Percentiles rank a stretch among this genome's conserved stretches.
phyloP scores from a whole-genome alignment of 2,797 vertebrate species.

The Psittacula echo region DNA sequence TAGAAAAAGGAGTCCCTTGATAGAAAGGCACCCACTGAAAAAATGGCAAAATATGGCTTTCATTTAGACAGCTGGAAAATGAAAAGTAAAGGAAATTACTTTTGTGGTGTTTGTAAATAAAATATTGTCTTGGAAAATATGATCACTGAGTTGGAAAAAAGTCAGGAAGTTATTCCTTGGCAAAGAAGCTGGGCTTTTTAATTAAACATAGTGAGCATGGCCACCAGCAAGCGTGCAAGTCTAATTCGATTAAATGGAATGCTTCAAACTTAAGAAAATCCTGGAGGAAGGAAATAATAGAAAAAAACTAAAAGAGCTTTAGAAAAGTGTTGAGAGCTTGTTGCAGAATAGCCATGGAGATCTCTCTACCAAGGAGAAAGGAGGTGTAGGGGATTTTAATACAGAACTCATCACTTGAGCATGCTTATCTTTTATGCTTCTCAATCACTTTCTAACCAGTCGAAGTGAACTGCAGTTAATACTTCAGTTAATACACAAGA shows the following conservation, averaged over 20 bases:
- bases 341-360: neutral
- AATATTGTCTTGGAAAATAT: neutral
- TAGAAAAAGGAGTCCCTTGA: neutral
- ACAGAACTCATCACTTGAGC: neutral
- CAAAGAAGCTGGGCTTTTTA: neutral
- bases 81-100: constrained; percentile 5
- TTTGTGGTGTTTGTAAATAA: constrained; percentile 12
- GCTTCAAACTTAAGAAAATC: neutral
- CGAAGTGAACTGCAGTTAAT: neutral
- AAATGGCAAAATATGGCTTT: neutral
- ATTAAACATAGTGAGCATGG: neutral
- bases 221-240: neutral
- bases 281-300: neutral
- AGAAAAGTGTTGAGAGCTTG: neutral
- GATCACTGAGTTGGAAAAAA: neutral
- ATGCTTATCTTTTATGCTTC: neutral
- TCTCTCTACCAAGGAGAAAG: neutral
- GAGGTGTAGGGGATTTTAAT: neutral
- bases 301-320: neutral
- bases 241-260: neutral
- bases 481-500: neutral
- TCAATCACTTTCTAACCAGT: neutral
- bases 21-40: neutral
- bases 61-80: constrained; percentile 5
- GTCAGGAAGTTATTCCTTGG: neutral